phyloP scores from a whole-genome alignment of 2,888 invertebrate genomes.

The Timema cristinae region DNA sequence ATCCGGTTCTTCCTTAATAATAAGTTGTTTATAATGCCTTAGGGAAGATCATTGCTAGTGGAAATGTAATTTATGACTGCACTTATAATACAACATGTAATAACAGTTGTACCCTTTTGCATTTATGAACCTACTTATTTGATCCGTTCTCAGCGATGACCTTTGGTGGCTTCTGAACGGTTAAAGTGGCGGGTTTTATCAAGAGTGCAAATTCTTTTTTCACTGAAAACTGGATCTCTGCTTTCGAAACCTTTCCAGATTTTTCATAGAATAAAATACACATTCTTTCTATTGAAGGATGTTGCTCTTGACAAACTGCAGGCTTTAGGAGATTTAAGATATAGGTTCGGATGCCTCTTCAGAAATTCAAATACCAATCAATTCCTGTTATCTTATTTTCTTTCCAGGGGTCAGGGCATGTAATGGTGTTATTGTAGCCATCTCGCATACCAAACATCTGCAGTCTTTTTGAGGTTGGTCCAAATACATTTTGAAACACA shows the following conservation, averaged over 20 bases:
- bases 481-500: background rate
- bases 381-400: background rate
- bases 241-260: slow-evolving; percentile 33
- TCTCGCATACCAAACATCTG: background rate
- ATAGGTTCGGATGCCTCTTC: slow-evolving; percentile 10
- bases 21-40: slow-evolving; percentile 38
- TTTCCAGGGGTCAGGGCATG: background rate
- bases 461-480: background rate
- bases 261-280: slow-evolving; percentile 36
- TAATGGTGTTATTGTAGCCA: background rate
- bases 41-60: slow-evolving; percentile 41
- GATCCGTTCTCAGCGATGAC: slow-evolving; percentile 26
- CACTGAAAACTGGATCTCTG: slow-evolving; percentile 31
- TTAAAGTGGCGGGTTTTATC: slow-evolving; percentile 34
- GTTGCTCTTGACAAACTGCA: slow-evolving; percentile 24
- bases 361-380: slow-evolving; percentile 16
- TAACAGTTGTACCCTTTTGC: slow-evolving; percentile 40
- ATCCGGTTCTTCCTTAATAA: slow-evolving; percentile 40
- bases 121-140: slow-evolving; percentile 39
- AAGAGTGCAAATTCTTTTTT: slow-evolving; percentile 31
- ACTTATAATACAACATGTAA: too few relatives aligned
- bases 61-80: slow-evolving; percentile 38
- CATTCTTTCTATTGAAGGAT: slow-evolving; percentile 32
- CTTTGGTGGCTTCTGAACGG: slow-evolving; percentile 33
- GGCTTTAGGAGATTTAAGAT: slow-evolving; percentile 12